phyloP scores from a whole-genome alignment of 2,888 invertebrate genomes.

The Venustoraphidia nigricollis region DNA sequence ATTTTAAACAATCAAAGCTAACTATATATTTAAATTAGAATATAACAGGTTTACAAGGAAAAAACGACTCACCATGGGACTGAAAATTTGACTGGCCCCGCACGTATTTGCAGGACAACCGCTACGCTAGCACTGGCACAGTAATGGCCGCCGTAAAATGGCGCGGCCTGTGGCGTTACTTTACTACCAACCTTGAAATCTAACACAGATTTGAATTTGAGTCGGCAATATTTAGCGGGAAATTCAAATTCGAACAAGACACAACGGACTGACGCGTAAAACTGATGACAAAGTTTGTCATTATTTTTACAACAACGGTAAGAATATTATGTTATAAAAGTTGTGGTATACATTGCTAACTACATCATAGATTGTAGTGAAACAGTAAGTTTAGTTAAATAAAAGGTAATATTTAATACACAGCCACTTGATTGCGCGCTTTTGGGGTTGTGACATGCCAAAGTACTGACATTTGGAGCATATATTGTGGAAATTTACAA shows the following conservation, averaged over 20 bases:
- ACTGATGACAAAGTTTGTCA: conserved; percentile 2
- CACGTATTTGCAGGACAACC: too few species aligned
- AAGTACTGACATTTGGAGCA: too few species aligned
- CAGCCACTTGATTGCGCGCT: too few species aligned
- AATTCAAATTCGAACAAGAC: conserved; percentile 2
- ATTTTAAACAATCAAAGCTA: too few species aligned
- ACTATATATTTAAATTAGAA: too few species aligned
- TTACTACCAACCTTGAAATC: not conserved
- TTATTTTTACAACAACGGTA: conserved; percentile 1
- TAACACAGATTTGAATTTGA: not conserved
- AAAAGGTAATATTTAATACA: too few species aligned
- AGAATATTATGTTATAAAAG: conserved; percentile 2
- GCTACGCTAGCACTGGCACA: not conserved
- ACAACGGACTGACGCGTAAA: conserved; percentile 2
- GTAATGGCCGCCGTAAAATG: conserved; percentile 2
- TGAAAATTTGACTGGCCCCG: too few species aligned
- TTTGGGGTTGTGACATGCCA: too few species aligned
- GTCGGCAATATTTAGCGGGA: not conserved
- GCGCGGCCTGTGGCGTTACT: not conserved
- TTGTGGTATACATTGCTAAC: not conserved
- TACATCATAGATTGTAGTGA: not conserved
- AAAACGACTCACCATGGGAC: too few species aligned
- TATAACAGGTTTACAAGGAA: not conserved
- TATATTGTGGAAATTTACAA: too few species aligned
- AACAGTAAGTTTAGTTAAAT: too few species aligned